Percentiles rank a stretch among this genome's conserved stretches.
Evolutionary conservation across 2,888 invertebrate genomes (phyloP).

Genomic region (Heliconius charithonia): DNA sequence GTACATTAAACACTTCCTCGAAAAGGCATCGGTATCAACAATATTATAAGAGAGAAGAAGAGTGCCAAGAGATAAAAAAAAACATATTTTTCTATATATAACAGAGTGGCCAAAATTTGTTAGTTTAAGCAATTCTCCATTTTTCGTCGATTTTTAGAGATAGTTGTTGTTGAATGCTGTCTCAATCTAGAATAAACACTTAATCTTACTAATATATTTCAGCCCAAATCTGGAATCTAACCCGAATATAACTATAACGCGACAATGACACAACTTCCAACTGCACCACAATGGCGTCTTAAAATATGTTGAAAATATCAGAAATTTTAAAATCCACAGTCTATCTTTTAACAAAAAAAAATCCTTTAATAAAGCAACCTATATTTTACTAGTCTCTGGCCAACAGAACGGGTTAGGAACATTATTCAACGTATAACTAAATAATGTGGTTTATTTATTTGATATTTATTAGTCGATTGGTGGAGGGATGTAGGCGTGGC

Average conservation of each 20-base stretch:
- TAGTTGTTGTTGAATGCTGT: too few species aligned
- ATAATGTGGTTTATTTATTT: constrained; percentile 68
- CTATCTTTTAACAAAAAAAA: neutral
- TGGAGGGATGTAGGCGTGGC: constrained; percentile 60
- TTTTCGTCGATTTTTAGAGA: too few species aligned
- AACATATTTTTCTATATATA: too few species aligned
- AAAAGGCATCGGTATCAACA: too few species aligned
- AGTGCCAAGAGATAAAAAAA: too few species aligned
- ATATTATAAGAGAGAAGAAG: too few species aligned
- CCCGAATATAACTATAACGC: neutral
- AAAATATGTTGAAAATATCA: neutral
- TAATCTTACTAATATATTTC: too few species aligned
- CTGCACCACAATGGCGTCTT: neutral
- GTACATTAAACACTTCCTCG: too few species aligned
- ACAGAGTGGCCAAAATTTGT: too few species aligned
- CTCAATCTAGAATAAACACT: too few species aligned
- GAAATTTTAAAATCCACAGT: neutral
- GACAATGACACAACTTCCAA: neutral
- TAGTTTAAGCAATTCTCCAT: too few species aligned
- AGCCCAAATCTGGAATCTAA: neutral
- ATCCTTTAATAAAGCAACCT: constrained; percentile 51
- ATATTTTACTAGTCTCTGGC: constrained; percentile 52
- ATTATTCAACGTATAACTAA: constrained; percentile 49
- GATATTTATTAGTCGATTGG: constrained; percentile 61
- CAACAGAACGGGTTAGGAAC: constrained; percentile 48